phyloP scores from a whole-genome alignment of 2,888 invertebrate genomes.

The Diogma glabrata region DNA sequence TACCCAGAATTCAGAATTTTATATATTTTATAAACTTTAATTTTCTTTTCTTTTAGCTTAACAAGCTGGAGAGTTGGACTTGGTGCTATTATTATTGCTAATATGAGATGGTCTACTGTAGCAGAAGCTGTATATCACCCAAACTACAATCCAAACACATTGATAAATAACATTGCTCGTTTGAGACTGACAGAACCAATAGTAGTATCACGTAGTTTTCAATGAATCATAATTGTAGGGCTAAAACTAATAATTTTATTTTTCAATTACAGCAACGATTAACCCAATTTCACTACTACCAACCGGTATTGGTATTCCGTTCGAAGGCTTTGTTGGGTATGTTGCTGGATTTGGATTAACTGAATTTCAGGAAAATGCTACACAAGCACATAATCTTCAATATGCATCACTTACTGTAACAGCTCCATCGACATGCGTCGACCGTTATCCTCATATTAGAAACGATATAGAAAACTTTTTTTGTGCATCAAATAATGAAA shows the following conservation, averaged over 20 bases:
- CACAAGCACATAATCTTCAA: not conserved
- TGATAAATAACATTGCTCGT: not conserved
- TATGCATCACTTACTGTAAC: not conserved
- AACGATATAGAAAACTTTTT: not conserved
- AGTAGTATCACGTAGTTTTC: too few species aligned
- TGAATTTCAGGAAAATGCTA: not conserved
- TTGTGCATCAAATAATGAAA: not conserved
- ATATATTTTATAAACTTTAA: too few species aligned
- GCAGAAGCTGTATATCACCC: not conserved
- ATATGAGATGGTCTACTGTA: not conserved
- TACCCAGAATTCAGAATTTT: too few species aligned
- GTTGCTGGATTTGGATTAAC: not conserved
- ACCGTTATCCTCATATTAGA: not conserved
- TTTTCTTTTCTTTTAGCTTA: not conserved
- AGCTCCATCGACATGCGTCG: not conserved
- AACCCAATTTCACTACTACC: not conserved
- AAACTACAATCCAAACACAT: not conserved
- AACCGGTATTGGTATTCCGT: not conserved
- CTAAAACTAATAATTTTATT: too few species aligned
- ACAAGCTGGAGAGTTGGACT: not conserved
- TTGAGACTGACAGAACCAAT: not conserved
- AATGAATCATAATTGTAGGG: too few species aligned
- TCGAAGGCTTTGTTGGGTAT: too few species aligned
- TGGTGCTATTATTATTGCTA: not conserved
- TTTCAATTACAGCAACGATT: not conserved